Base-by-base conservation (phyloP, 2,888 invertebrate genomes). In the Entomobrya proxima region DNA sequence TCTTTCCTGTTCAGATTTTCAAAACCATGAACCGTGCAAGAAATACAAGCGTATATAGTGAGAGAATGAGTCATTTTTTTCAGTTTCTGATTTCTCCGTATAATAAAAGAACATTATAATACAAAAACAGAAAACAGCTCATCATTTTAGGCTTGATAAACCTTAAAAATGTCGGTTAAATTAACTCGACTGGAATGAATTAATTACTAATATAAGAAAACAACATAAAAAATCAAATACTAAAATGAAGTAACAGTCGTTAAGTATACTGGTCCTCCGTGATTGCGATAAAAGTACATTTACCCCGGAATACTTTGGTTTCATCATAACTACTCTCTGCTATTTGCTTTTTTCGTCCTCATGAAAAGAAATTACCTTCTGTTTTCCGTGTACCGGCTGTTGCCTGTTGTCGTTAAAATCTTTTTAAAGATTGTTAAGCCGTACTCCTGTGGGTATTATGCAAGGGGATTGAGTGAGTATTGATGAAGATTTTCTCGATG, bases 311-410 rank as follows among this genome's bases (percentile, higher is more conserved):
- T 64, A 35, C 30, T 61, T n/a, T n/a, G n/a, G n/a, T n/a, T n/a
- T 32, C 15, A 61, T 37, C 37, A 18, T 2, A 37, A 15, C n/a
- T n/a, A n/a, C n/a, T n/a, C n/a, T n/a, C n/a, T n/a, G n/a, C n/a
- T 11, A 61, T 61, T 61, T 32, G 47, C 47, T 9, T 64, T 64
- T 18, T 37, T 13, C 35, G 13, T 76, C 40, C 4, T 40, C 40
- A 58, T 69, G 37, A 77, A 18, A 72, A 80, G 72, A 77, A 84
- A 72, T 58, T 58, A 69, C 69, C 77, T 84, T 77, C 84, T 72
- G 72, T 58, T 75, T 84, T 78, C 84, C 84, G 84, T 77, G 84
- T 84, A 44, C 84, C 84, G 77, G 64, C 84, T 84, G 84, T 84
- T 77, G 84, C 47, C 52, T 77, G 67, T 72, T 81, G 80, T 74